Evolutionary conservation across 1,140 invertebrate species (phyloP).

Genomic region (Leptonema lineaticorne): DNA sequence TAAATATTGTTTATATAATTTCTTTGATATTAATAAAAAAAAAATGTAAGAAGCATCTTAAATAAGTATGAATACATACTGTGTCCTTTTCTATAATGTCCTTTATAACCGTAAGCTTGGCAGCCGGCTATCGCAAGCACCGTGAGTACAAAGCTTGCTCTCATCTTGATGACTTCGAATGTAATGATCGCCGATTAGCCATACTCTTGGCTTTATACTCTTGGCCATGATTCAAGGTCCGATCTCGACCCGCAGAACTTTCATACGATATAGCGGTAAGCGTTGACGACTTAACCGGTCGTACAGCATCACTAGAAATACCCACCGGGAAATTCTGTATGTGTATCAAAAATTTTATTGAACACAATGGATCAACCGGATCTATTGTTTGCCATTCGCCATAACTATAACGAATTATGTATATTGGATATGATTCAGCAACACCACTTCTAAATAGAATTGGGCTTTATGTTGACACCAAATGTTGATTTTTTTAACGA

Average conservation of each 20-base stretch:
- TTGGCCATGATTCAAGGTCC: constrained; percentile 12
- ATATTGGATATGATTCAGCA: no score
- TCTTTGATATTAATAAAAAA: neutral
- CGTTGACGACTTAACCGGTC: neutral
- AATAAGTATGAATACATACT: no score
- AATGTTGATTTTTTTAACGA: no score
- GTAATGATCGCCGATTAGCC: neutral
- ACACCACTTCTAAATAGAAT: no score
- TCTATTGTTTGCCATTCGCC: no score
- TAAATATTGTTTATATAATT: no score
- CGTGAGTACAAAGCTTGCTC: neutral
- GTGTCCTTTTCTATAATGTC: neutral
- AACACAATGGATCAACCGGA: no score
- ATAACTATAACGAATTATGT: no score
- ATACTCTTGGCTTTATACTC: constrained; percentile 10
- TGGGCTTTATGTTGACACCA: no score
- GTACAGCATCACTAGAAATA: neutral
- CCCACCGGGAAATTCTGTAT: neutral
- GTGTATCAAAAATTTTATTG: no score
- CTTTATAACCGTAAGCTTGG: neutral
- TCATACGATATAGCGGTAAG: neutral
- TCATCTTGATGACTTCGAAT: constrained; percentile 3
- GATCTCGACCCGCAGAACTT: neutral
- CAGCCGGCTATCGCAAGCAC: neutral
- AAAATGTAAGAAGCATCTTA: neutral